Evolutionary conservation across 1,140 invertebrate genomes (phyloP).

Genomic region (Calosoma granatense): DNA sequence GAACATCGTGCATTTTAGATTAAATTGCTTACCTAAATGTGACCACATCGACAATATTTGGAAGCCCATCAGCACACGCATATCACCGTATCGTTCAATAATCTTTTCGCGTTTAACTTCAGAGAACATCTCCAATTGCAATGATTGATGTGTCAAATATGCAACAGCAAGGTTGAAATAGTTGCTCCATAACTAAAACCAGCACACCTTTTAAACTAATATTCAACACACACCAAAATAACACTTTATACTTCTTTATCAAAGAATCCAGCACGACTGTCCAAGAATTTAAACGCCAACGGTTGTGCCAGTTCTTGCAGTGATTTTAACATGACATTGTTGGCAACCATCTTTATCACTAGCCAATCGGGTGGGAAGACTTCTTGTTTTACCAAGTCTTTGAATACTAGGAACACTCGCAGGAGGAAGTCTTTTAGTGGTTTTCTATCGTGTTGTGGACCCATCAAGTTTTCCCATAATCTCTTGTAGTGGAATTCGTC

Average conservation of each 20-base stretch:
- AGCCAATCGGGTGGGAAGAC: conserved; percentile 90
- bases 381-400: conserved; percentile 69
- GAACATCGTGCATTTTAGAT: too few species aligned
- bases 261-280: conserved; percentile 46
- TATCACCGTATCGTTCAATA: conserved; percentile 75
- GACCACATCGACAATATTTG: conserved; percentile 94
- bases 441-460: conserved; percentile 47
- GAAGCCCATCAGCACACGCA: conserved; percentile 87
- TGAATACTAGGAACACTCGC: conserved; percentile 78
- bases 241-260: conserved; percentile 46
- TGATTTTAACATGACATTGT: conserved; percentile 76
- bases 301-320: conserved; percentile 82
- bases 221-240: conserved; percentile 11
- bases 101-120: conserved; percentile 68
- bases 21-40: conserved; percentile 61
- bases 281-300: conserved; percentile 73
- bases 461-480: conserved; percentile 72
- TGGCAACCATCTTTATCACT: conserved; percentile 83
- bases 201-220: conserved; percentile 10
- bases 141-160: conserved; percentile 76
- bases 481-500: conserved; percentile 78
- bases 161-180: conserved; percentile 83
- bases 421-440: conserved; percentile 84
- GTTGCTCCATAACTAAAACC: conserved; percentile 69
- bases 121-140: conserved; percentile 79